Evolutionary conservation across 2,113 vertebrate species (phyloP).

Genomic region (Erpornis zantholeuca): DNA sequence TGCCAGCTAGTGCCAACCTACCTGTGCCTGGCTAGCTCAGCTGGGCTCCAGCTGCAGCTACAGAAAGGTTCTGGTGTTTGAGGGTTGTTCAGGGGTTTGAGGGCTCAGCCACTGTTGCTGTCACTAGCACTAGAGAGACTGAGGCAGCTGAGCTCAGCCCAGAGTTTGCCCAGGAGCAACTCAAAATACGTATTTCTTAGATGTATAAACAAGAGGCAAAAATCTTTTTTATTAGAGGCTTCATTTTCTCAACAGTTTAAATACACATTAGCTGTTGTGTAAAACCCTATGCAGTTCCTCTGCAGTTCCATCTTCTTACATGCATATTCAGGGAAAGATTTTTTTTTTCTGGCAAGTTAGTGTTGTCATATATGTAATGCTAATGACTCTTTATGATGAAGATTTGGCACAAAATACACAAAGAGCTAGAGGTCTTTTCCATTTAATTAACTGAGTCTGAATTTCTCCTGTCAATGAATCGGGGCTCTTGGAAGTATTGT

Average conservation of each 20-base stretch:
- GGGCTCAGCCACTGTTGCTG: neutral
- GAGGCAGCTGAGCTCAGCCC: neutral
- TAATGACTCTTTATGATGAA: neutral
- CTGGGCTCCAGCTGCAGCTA: neutral
- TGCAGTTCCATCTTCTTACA: neutral
- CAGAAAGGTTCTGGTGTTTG: neutral
- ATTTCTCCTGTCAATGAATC: neutral
- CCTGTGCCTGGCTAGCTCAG: neutral
- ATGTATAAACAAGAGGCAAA: neutral
- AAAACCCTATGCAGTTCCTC: neutral
- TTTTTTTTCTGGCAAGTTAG: neutral
- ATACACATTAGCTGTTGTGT: neutral
- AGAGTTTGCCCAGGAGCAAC: neutral
- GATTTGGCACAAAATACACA: neutral
- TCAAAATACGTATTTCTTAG: neutral
- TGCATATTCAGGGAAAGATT: neutral
- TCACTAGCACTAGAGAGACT: neutral
- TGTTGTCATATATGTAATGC: neutral
- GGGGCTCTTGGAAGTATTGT: neutral
- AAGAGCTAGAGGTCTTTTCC: neutral
- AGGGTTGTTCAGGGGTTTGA: neutral
- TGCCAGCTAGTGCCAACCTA: neutral
- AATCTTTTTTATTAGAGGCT: neutral
- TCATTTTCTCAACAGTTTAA: constrained; percentile 53
- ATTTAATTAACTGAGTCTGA: neutral